Evolutionary conservation across 2,113 vertebrate species (phyloP).

Genomic region (Tamias sibiricus): DNA sequence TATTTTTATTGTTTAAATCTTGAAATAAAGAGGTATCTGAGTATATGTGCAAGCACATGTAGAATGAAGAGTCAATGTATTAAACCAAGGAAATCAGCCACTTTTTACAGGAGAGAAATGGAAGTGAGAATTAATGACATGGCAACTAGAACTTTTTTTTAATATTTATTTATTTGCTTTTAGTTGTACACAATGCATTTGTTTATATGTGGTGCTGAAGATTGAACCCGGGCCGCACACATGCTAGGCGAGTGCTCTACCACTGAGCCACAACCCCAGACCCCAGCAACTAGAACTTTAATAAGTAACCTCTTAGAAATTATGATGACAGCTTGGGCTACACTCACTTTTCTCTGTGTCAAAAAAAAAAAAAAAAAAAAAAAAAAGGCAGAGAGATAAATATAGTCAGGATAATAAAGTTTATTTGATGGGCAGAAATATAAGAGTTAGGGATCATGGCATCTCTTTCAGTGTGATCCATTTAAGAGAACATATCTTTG

Average conservation of each 20-base stretch:
- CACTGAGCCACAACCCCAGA: too few relatives aligned
- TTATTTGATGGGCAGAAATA: not conserved
- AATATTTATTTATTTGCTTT: too few relatives aligned
- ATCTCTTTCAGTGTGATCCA: not conserved
- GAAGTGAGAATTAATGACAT: not conserved
- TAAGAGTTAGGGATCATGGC: not conserved
- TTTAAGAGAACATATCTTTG: not conserved
- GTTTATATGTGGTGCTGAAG: too few relatives aligned
- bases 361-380: not conserved
- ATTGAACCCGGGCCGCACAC: too few relatives aligned
- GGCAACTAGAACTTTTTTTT: too few relatives aligned
- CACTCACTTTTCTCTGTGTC: not conserved
- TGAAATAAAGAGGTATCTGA: not conserved
- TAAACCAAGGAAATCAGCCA: not conserved
- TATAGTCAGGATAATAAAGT: not conserved
- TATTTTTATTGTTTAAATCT: not conserved
- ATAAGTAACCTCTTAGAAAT: not conserved
- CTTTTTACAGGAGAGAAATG: not conserved
- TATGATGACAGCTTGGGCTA: not conserved
- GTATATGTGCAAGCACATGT: accelerated
- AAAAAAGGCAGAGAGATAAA: not conserved
- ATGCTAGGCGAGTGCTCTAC: too few relatives aligned
- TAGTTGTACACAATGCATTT: too few relatives aligned
- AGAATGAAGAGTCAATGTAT: not conserved
- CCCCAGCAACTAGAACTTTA: not conserved